Evolutionary conservation across 2,113 vertebrate genomes (phyloP).

Genomic region (Mesitornis unicolor): DNA sequence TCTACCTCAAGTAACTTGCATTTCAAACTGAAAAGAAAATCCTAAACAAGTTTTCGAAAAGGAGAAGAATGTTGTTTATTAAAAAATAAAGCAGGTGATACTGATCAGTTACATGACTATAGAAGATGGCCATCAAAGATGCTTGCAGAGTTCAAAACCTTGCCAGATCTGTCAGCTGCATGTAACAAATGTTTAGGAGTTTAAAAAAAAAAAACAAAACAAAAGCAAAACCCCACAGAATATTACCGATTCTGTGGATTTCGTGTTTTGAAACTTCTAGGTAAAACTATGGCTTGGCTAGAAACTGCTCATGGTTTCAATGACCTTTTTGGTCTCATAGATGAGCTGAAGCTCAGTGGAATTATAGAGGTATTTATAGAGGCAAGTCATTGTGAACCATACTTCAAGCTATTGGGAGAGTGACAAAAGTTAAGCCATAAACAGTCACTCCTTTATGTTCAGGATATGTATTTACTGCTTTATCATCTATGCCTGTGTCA

Average conservation of each 20-base stretch:
- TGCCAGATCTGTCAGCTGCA: background rate
- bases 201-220: background rate
- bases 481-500: background rate
- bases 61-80: background rate
- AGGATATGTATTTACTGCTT: background rate
- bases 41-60: background rate
- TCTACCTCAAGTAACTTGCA: background rate
- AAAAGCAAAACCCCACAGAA: background rate
- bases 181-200: background rate
- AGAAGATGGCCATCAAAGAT: background rate
- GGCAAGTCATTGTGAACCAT: background rate
- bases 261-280: background rate
- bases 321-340: background rate
- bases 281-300: background rate
- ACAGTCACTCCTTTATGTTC: background rate
- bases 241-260: background rate
- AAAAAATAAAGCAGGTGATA: background rate
- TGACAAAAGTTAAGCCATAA: background rate
- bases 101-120: background rate
- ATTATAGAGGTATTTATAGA: background rate
- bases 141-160: background rate
- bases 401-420: background rate
- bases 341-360: background rate
- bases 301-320: background rate
- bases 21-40: background rate